Conservation (phyloP, 2,797 vertebrate species). For the Aeoliscus strigatus region DNA sequence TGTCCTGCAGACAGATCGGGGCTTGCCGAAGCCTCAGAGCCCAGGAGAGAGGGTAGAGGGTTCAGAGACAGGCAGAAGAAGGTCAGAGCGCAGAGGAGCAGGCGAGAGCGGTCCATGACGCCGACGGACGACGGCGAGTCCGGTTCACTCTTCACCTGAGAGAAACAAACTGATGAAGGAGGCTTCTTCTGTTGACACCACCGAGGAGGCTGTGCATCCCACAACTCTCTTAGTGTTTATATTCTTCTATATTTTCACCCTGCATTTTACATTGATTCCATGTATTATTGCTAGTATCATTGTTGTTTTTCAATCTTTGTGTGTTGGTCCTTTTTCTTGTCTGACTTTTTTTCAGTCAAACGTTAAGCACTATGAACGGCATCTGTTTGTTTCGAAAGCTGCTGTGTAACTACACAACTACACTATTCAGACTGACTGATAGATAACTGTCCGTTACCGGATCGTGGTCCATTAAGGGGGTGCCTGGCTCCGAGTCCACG, state of each 20-base stretch:
- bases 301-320: too few relatives aligned
- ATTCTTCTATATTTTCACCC: too few relatives aligned
- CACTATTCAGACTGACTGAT: neutral
- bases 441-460: slow-evolving; percentile 49
- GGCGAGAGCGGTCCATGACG: slow-evolving; percentile 95
- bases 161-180: neutral
- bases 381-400: too few relatives aligned
- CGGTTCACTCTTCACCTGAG: slow-evolving; percentile 93
- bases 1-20: slow-evolving; percentile 52
- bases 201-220: too few relatives aligned
- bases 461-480: slow-evolving; percentile 84
- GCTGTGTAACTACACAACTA: too few relatives aligned
- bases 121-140: slow-evolving; percentile 87
- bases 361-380: too few relatives aligned
- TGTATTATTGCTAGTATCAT: too few relatives aligned
- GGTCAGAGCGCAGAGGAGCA: slow-evolving; percentile 91
- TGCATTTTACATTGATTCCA: too few relatives aligned
- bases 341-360: too few relatives aligned
- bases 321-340: too few relatives aligned
- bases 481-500: slow-evolving; percentile 93
- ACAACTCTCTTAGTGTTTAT: too few relatives aligned
- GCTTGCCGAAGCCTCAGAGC: slow-evolving; percentile 54
- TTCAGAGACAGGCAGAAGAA: slow-evolving; percentile 96
- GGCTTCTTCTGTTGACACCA: too few relatives aligned
- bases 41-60: slow-evolving; percentile 88